These are phyloP conservation scores for Channallabes apus DNA, from an alignment of 2,797 vertebrate species.

Conservation along the genomic window DNA sequence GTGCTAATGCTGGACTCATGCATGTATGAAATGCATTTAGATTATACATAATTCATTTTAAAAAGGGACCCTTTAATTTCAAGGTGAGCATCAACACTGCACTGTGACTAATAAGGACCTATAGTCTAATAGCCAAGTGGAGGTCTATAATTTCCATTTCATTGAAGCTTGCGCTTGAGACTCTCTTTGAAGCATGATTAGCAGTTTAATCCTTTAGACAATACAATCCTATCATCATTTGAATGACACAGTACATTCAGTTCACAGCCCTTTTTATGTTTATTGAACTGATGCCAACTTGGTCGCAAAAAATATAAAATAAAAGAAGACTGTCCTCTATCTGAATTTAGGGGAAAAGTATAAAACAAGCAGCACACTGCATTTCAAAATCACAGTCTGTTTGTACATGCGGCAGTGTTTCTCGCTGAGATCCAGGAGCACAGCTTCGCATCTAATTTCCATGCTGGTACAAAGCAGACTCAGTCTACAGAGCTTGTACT, in stretches of 20 bases:
- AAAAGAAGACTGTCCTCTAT: conserved; percentile 55
- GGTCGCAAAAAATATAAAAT: conserved; percentile 54
- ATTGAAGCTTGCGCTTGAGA: conserved; percentile 52
- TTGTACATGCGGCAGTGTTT: conserved; percentile 24
- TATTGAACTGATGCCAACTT: conserved; percentile 67
- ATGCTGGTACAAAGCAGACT: conserved; percentile 44
- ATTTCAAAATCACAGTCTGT: conserved; percentile 35
- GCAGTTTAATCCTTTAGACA: conserved; percentile 39
- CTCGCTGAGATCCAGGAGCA: conserved; percentile 22
- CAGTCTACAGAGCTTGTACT: conserved; percentile 33
- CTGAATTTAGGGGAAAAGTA: conserved; percentile 52
- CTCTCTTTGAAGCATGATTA: conserved; percentile 46
- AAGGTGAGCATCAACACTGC: conserved; percentile 40
- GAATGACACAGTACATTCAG: conserved; percentile 67
- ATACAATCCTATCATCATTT: conserved; percentile 60
- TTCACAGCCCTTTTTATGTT: conserved; percentile 72
- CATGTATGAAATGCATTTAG: conserved; percentile 18
- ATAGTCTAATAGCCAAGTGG: neutral
- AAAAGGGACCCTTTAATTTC: conserved; percentile 55
- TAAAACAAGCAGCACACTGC: conserved; percentile 59
- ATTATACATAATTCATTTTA: conserved; percentile 13
- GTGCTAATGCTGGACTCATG: conserved; percentile 13
- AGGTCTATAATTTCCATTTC: conserved; percentile 51
- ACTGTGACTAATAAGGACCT: conserved; percentile 50
- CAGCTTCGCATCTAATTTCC: conserved; percentile 32